Evolutionary conservation across 2,888 invertebrate species (phyloP).

Genomic region (Drosophila phalerata): DNA sequence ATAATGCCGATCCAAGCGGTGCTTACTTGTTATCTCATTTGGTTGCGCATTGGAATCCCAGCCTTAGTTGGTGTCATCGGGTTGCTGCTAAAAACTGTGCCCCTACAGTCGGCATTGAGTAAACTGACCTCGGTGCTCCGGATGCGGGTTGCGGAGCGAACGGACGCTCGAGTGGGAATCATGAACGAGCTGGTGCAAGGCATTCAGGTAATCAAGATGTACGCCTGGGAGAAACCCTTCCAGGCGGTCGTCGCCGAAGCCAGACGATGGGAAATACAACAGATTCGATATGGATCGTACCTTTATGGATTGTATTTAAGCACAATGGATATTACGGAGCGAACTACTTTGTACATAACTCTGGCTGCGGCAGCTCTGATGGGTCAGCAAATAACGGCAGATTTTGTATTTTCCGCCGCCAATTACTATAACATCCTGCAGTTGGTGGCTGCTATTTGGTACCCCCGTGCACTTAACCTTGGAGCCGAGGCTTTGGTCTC

Average conservation of each 20-base stretch:
- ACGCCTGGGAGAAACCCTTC: constrained; percentile 97
- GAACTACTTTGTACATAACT: constrained; percentile 93
- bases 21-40: constrained; percentile 91
- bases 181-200: constrained; percentile 98
- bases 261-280: constrained; percentile 89
- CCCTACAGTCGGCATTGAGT: constrained; percentile 89
- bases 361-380: constrained; percentile 91
- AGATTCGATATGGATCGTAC: constrained; percentile 88
- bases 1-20: constrained; percentile 90
- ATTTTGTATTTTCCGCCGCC: constrained; percentile 91
- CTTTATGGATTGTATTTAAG: constrained; percentile 89
- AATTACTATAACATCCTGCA: constrained; percentile 92
- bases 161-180: constrained; percentile 95
- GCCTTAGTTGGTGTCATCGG: constrained; percentile 92
- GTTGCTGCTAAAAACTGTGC: constrained; percentile 92
- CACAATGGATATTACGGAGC: constrained; percentile 93
- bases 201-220: constrained; percentile 98
- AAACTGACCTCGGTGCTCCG: constrained; percentile 86
- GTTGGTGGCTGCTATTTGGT: constrained; percentile 87
- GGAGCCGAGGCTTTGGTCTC: constrained; percentile 87
- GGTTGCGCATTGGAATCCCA: constrained; percentile 90
- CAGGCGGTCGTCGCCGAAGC: constrained; percentile 92
- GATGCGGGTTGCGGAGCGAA: constrained; percentile 92
- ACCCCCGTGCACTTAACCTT: constrained; percentile 87
- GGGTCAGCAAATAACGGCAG: constrained; percentile 88